Evolutionary conservation across 1,140 invertebrate genomes (phyloP).

Genomic region (Prorops nasuta): DNA sequence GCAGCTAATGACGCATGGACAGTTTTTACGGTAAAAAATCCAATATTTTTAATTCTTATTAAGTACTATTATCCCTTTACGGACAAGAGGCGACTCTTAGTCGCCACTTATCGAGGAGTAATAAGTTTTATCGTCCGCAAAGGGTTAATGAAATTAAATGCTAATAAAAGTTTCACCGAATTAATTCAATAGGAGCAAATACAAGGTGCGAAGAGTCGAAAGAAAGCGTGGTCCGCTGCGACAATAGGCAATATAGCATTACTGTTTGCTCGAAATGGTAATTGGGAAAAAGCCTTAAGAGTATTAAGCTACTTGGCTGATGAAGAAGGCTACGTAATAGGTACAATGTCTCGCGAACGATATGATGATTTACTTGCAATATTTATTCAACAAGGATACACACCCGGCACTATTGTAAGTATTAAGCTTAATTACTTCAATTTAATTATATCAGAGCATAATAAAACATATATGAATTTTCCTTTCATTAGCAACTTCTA

Average conservation of each 20-base stretch:
- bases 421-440: constrained; percentile 3
- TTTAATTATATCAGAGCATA: background rate
- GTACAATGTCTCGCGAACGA: constrained; percentile 9
- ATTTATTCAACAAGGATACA: constrained; percentile 25
- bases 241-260: constrained; percentile 20
- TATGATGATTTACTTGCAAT: constrained; percentile 26
- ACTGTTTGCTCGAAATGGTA: constrained; percentile 23
- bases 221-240: no score
- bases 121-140: no score
- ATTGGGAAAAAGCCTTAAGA: constrained; percentile 22
- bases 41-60: no score
- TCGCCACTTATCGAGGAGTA: no score
- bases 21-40: no score
- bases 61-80: no score
- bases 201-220: no score
- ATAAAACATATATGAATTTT: constrained; percentile 2
- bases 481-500: constrained; percentile 11
- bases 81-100: no score
- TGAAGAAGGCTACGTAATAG: constrained; percentile 12
- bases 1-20: no score
- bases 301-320: constrained; percentile 24
- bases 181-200: no score
- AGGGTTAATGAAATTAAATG: no score
- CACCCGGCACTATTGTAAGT: constrained; percentile 32
- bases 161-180: no score